Evolutionary conservation across 2,113 vertebrate genomes (phyloP), one percentile per base, ranked within the genome.

Genomic region (Verasper variegatus): DNA sequence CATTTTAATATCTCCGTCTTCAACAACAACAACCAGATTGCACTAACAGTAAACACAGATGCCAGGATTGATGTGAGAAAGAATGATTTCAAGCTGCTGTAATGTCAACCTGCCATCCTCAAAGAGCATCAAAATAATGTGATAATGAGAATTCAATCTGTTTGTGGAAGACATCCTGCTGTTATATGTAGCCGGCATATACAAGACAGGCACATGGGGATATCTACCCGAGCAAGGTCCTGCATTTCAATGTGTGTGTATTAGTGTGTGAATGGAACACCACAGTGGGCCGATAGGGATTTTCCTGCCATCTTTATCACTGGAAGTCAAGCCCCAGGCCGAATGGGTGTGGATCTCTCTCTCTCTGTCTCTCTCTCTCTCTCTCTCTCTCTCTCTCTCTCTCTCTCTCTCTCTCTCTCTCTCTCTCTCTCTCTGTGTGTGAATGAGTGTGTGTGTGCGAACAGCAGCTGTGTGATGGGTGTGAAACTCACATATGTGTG

Each of bases 281-380:
- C 24, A 24, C 24, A 65, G 54, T 51, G 66, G 67, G 54, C 64
- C 15, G 37, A 67, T 74, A 56, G 76, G 74, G 73, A 80, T 84
- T 88, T 82, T 86, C 37, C 71, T 74, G 65, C 71, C 76, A 75
- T 81, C 81, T 81, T 70, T 75, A 69, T 82, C 71, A 82, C 72
- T 87, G 58, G 20, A 78, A 83, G 47, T 76, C 69, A 67, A 72
- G 60, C 80, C 71, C 69, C 27, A 40, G 71, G 79, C 57, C 76
- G 74, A 66, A 73, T 75, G 82, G 76, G 80, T 82, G 88, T 82
- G 65, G 71, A 81, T 71, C 27, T 51, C 47, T 51, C 47, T 51
- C 47, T 49, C 47, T 49, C 47, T 49, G 15, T 15, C 47, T 74
- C 54, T 72, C 57, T 65, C 31, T 73, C 55, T 70, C 57, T 65